Conservation (phyloP, 1,140 invertebrate species). For the Anastatus disparis region DNA sequence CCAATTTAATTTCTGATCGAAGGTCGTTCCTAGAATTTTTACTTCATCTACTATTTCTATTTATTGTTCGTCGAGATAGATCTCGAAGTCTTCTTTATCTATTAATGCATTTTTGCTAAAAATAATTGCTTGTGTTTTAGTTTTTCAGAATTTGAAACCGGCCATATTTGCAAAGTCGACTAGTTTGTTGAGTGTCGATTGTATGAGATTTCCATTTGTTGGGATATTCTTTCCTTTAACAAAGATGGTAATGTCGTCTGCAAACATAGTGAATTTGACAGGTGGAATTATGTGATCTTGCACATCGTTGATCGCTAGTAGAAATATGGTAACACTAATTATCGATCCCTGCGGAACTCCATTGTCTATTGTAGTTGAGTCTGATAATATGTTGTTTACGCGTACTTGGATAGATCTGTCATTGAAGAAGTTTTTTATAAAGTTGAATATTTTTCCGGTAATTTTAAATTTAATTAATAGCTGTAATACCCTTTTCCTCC, state of each 20-base stretch:
- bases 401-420: slow-evolving; percentile 19
- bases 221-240: not conserved
- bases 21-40: not conserved
- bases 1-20: not conserved
- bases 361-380: not conserved
- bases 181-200: not conserved
- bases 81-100: too few species aligned
- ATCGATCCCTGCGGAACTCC: not conserved
- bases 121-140: not conserved
- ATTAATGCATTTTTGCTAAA: not conserved
- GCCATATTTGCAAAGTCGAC: not conserved
- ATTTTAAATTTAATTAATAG: slow-evolving; percentile 29
- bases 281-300: not conserved
- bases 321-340: not conserved
- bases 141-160: not conserved
- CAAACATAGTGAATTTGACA: not conserved
- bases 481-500: slow-evolving; percentile 23
- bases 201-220: not conserved
- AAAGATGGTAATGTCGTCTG: not conserved
- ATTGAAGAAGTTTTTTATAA: slow-evolving; percentile 38
- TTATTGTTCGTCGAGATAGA: too few species aligned
- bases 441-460: slow-evolving; percentile 30
- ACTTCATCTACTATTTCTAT: too few species aligned
- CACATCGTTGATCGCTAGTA: not conserved
- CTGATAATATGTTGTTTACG: not conserved